These are phyloP conservation scores for Agapornis roseicollis DNA, from an alignment of 2,113 vertebrate genomes.

Conservation along the genomic window DNA sequence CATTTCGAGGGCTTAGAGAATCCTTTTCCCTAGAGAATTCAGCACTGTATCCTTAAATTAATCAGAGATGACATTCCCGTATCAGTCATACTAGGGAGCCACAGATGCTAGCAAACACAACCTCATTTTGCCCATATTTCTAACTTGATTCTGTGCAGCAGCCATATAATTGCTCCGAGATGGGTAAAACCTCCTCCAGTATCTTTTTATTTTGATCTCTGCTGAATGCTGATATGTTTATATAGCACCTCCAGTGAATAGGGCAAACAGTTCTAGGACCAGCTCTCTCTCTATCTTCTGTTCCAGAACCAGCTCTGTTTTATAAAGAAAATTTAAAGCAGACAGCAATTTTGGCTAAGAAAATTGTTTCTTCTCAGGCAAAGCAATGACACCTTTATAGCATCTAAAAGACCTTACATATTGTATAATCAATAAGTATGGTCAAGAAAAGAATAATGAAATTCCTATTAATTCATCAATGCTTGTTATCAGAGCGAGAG, in stretches of 20 bases:
- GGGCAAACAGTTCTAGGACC: neutral
- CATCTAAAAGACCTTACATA: neutral
- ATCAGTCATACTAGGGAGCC: neutral
- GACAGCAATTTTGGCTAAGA: neutral
- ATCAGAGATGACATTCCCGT: accelerated
- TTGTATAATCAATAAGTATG: neutral
- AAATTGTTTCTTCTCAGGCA: neutral
- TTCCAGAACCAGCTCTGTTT: neutral
- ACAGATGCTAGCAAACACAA: neutral
- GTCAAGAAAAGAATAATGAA: neutral
- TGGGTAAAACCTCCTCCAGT: neutral
- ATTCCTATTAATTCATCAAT: neutral
- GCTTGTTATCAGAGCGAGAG: neutral
- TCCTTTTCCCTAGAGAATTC: neutral
- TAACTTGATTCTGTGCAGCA: neutral
- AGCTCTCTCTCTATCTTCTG: neutral
- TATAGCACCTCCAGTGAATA: neutral
- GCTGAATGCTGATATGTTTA: neutral
- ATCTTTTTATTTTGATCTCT: neutral
- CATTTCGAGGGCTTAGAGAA: neutral
- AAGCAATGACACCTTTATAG: neutral
- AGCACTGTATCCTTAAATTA: neutral
- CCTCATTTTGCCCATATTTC: neutral
- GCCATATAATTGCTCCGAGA: neutral
- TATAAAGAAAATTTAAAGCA: neutral